These are phyloP conservation scores for Alethe diademata DNA, from an alignment of 2,113 vertebrate genomes.

Conservation along the genomic window DNA sequence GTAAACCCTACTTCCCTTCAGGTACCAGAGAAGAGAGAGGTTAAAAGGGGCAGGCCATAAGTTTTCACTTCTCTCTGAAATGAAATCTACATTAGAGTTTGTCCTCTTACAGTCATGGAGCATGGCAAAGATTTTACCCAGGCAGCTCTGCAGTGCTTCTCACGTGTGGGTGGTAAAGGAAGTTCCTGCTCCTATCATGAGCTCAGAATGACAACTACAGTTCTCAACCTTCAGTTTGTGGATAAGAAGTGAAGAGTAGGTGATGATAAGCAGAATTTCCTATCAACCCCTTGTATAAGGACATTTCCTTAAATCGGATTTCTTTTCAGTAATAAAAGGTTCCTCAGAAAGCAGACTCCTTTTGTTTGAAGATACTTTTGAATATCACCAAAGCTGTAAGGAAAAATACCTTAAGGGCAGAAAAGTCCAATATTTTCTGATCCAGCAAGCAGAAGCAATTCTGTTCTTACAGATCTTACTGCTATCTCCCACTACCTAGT, in stretches of 20 bases:
- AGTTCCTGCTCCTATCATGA: neutral
- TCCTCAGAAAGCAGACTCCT: neutral
- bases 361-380: neutral
- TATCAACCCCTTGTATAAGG: neutral
- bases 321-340: neutral
- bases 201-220: neutral
- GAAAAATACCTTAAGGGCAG: neutral
- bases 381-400: neutral
- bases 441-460: neutral
- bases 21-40: neutral
- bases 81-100: neutral
- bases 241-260: constrained; percentile 15
- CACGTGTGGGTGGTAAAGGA: neutral
- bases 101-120: neutral
- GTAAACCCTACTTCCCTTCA: neutral
- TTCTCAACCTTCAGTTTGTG: neutral
- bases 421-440: neutral
- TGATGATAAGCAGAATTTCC: neutral
- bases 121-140: neutral
- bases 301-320: constrained; percentile 2
- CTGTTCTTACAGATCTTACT: neutral
- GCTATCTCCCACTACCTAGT: neutral
- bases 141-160: neutral
- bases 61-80: neutral
- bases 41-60: neutral